A percentile compares a stretch with the other conserved stretches of the same genome.
Evolutionary conservation across 1,140 invertebrate species (phyloP).

Genomic region (Brachionus koreanus): DNA sequence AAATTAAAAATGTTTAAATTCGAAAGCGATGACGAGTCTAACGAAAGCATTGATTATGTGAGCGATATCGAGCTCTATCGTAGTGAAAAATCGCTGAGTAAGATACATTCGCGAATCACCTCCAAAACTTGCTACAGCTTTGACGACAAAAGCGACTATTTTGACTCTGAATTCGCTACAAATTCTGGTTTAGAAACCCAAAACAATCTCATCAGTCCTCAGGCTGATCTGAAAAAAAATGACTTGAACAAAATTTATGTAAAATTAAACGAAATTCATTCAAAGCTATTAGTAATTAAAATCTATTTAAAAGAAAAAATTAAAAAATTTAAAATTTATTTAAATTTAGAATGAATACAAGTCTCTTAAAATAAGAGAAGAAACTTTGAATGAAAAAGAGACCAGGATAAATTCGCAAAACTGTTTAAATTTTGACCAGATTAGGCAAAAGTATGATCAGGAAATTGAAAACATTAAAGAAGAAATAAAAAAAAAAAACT

Average conservation of each 20-base stretch:
- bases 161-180: background rate
- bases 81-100: background rate
- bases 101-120: background rate
- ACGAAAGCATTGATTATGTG: conserved; percentile 9
- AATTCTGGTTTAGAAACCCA: background rate
- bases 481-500: conserved; percentile 13
- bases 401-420: background rate
- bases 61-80: background rate
- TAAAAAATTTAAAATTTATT: background rate
- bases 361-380: background rate
- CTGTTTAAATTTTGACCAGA: background rate
- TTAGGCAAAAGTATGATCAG: background rate
- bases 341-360: conserved; percentile 16
- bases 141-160: conserved; percentile 16
- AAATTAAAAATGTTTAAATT: background rate
- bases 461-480: conserved; percentile 9
- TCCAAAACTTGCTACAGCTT: conserved; percentile 4
- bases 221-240: background rate
- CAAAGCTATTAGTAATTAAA: conserved; percentile 18
- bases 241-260: conserved; percentile 14
- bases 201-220: background rate
- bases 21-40: background rate
- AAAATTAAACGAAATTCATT: conserved; percentile 4
- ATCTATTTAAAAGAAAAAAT: background rate
- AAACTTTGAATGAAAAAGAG: background rate